phyloP scores from a whole-genome alignment of 2,888 invertebrate species.

The Gastrophysa polygoni region DNA sequence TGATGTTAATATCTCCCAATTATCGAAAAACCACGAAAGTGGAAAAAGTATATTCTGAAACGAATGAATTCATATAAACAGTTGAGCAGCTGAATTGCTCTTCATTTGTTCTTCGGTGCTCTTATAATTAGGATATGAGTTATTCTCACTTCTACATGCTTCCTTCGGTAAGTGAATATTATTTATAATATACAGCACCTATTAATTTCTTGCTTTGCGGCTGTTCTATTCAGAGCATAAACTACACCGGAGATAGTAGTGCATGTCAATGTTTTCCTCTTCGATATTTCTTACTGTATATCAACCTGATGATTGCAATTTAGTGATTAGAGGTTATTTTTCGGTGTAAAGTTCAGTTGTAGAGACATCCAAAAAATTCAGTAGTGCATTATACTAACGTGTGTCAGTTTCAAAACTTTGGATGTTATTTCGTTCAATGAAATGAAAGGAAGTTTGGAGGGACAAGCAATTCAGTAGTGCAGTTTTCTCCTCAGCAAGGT shows the following conservation, averaged over 20 bases:
- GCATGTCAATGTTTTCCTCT: neutral
- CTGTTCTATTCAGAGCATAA: conserved; percentile 22
- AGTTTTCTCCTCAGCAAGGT: too few species aligned
- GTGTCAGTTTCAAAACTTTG: too few species aligned
- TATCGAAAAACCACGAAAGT: conserved; percentile 29
- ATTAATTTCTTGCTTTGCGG: neutral
- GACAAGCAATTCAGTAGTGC: too few species aligned
- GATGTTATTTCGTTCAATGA: too few species aligned
- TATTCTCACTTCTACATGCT: conserved; percentile 2
- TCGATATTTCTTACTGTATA: neutral
- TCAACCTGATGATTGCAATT: too few species aligned
- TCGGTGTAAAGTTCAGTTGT: too few species aligned
- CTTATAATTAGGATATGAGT: conserved; percentile 30
- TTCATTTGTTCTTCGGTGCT: conserved; percentile 31
- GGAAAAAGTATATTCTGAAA: conserved; percentile 31
- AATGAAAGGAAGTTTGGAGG: too few species aligned
- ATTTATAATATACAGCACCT: neutral
- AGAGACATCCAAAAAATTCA: too few species aligned
- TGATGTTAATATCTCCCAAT: conserved; percentile 15
- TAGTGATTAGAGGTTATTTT: too few species aligned
- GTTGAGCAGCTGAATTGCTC: conserved; percentile 19
- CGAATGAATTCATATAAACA: conserved; percentile 32
- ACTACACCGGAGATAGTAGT: neutral
- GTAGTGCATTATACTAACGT: too few species aligned
- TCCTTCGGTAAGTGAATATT: conserved; percentile 26